These are phyloP conservation scores for Melikaiella ostensackeni DNA, from an alignment of 2,888 invertebrate genomes.

Conservation along the genomic window DNA sequence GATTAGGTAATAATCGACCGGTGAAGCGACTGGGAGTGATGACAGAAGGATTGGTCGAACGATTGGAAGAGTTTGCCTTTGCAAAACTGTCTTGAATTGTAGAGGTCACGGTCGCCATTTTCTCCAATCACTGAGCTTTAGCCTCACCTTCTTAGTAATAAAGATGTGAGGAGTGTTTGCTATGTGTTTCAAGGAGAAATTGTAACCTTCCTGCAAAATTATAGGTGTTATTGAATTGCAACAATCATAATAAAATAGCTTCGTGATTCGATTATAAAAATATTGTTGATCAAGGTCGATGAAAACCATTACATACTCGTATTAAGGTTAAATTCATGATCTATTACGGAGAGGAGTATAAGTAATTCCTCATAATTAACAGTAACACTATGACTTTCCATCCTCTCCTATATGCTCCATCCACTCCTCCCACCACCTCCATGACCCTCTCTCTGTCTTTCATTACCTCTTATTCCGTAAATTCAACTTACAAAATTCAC, in stretches of 20 bases:
- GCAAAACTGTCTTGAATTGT: neutral
- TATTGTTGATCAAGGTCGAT: no score
- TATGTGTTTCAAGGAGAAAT: conserved; percentile 11
- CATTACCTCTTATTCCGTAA: no score
- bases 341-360: no score
- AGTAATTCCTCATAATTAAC: no score
- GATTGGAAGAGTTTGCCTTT: neutral
- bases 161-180: conserved; percentile 3
- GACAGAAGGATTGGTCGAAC: no score
- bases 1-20: conserved; percentile 20
- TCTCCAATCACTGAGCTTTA: conserved; percentile 44
- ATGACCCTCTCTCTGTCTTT: no score
- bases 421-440: no score
- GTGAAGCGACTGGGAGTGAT: neutral
- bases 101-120: conserved; percentile 48
- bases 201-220: neutral
- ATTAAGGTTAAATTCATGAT: no score
- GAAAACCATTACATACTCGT: no score
- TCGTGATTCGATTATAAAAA: neutral
- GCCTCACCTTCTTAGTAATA: conserved; percentile 1
- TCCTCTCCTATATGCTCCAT: no score
- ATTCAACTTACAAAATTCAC: no score
- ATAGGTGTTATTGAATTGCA: neutral
- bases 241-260: neutral
- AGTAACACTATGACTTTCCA: no score